Base-by-base conservation (phyloP, 2,797 vertebrate species). In the Aselliscus stoliczkanus region DNA sequence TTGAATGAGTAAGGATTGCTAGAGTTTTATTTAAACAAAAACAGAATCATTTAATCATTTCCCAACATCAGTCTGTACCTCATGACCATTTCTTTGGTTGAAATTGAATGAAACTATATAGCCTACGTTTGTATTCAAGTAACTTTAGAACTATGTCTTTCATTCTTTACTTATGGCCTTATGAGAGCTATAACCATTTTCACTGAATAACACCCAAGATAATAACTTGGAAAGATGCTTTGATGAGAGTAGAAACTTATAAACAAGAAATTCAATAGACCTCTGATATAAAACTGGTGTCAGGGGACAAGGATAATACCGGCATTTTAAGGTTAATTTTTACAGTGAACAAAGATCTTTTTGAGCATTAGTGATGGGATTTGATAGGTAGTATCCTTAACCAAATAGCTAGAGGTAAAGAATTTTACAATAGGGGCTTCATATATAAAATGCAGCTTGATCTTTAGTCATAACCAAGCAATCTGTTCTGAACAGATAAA, bases 1-100 rank as follows among this genome's bases (percentile, higher is more conserved):
- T 70, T 80, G 37, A 67, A 52, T 20, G 6, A 76, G 27, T 90
- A 95, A 85, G 37, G 27, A 80, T 58, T 93, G 47, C 21, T 39
- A 31, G 44, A 72, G 23, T 76, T 44, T 94, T 88, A 92, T 81
- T 88, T 95, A 95, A 95, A 44, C 27, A 86, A 88, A 67, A 54
- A 13, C 25, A 85, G n/a, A 77, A 65, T 14, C 23, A 76, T 56
- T 60, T 50, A 54, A 27, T 81, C 23, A 82, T 82, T 95, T 86
- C 25, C 47, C 95, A 95, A 95, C 34, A 29, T n/a, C 65, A 37
- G 3, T 70, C 23, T 86, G 42, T 81, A 6, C 47, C 2, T 2
- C 10, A 15, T 76, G 31, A 44, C 72, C 7, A 90, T 2, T 88
- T 90, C 77, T 82, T 83, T 93, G 21, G 7, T 76, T 85, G 81